These are phyloP conservation scores for Trichopoda pennipes DNA, from an alignment of 2,888 invertebrate genomes.

Conservation along the genomic window DNA sequence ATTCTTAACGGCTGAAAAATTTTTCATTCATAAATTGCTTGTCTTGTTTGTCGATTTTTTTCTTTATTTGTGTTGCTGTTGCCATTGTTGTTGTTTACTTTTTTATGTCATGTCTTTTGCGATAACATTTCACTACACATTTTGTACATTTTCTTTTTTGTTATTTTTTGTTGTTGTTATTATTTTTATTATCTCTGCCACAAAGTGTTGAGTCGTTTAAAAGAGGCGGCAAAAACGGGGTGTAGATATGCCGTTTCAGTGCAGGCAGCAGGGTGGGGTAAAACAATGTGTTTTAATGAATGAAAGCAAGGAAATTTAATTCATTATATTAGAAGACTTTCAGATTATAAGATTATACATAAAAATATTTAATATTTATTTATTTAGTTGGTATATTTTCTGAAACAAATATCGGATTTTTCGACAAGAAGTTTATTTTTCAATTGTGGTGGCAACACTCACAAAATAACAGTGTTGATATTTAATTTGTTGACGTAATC, in stretches of 20 bases:
- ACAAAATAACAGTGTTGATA: too few species aligned
- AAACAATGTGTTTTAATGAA: slow-evolving; percentile 1
- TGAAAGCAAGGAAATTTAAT: not conserved
- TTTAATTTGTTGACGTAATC: too few species aligned
- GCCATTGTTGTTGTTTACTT: not conserved
- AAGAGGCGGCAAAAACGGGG: not conserved
- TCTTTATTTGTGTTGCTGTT: too few species aligned
- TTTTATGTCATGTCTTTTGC: not conserved
- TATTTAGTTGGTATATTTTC: too few species aligned
- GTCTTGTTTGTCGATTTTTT: not conserved
- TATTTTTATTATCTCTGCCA: not conserved
- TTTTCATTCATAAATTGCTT: slow-evolving; percentile 1
- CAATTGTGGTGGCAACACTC: too few species aligned
- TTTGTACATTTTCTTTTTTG: too few species aligned
- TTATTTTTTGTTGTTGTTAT: too few species aligned
- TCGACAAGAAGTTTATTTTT: too few species aligned
- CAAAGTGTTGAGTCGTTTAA: not conserved
- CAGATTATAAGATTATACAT: too few species aligned
- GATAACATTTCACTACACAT: slow-evolving; percentile 17
- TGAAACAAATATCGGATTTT: too few species aligned
- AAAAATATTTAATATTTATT: too few species aligned
- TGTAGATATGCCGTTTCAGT: not conserved
- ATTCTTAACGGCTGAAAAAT: not conserved
- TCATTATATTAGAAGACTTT: too few species aligned
- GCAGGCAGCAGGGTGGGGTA: not conserved